Evolutionary conservation across 2,113 vertebrate genomes (phyloP).

Genomic region (Aptenodytes patagonicus): DNA sequence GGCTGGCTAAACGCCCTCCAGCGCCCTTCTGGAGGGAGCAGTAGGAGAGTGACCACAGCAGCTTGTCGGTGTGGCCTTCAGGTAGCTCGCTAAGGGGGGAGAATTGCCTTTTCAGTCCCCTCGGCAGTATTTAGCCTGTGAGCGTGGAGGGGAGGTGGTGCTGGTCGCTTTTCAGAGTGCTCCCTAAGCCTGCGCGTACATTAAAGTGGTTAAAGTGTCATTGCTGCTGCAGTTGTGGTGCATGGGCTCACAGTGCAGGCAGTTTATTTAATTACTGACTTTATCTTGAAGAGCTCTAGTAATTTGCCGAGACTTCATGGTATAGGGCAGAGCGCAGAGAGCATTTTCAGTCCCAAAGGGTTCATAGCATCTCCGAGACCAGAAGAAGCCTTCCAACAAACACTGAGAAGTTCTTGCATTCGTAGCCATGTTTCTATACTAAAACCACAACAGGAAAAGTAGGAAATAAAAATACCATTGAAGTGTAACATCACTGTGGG

Average conservation of each 20-base stretch:
- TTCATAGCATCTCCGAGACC: not conserved
- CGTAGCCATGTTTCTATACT: not conserved
- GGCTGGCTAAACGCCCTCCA: not conserved
- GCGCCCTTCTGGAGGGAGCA: not conserved
- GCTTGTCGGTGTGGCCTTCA: no score
- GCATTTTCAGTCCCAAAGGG: not conserved
- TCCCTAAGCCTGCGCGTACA: rapidly evolving
- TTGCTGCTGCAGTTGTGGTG: not conserved
- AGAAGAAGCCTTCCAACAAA: no score
- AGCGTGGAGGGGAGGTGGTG: not conserved
- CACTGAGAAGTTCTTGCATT: not conserved
- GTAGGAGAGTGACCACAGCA: no score
- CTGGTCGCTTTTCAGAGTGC: not conserved
- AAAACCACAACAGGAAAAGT: not conserved
- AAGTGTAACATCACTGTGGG: not conserved
- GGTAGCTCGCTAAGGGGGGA: no score
- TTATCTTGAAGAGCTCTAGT: not conserved
- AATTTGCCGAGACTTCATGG: not conserved
- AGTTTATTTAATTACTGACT: not conserved
- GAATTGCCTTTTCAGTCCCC: no score
- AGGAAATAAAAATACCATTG: not conserved
- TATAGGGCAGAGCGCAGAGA: no score
- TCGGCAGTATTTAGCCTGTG: not conserved
- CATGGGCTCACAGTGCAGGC: not conserved
- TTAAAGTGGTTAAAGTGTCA: not conserved